Evolutionary conservation across 2,888 invertebrate species (phyloP), one percentile per base, ranked within the genome.

Genomic region (Rhyacophila evoluta): DNA sequence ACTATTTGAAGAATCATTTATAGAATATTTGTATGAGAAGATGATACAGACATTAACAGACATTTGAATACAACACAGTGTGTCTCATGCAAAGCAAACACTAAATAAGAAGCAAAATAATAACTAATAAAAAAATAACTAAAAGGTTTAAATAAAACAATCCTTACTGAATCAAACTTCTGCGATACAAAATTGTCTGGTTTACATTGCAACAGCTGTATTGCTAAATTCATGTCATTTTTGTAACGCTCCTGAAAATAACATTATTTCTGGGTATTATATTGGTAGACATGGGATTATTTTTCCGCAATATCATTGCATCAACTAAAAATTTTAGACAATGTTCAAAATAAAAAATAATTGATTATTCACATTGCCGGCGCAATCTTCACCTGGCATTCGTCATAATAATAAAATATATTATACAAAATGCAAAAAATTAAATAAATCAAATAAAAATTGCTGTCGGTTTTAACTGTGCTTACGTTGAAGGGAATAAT

Each of bases 151-250:
- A 80, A 73, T 37, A 27, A 83, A 81, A 83, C 76, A 74, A 11
- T 71, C 12, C 94, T 93, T 91, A 97, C 97, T 87, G 94, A 93
- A 86, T 96, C 96, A 84, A 96, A 92, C 88, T 95, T 96, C 85
- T 97, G 98, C 68, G 97, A 94, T 81, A 98, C 95, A 90, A 97
- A 98, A 88, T 96, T 96, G 83, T 96, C 95, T 83, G 98, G 98
- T 86, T 97, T 98, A 87, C 98, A 98, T 86, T 98, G 98, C 75
- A 98, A 90, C 84, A 98, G 90, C 87, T 98, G 97, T 83, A 98
- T 97, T 81, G 98, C 98, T 85, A 97, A 89, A 87, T 95, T 96
- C 86, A 98, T 97, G 86, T 98, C 98, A 85, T 95, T 95, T 86
- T 97, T 95, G 88, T 97, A 98, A 84, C 96, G 93, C 86, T 97